phyloP scores from a whole-genome alignment of 37 sponge, comb jelly and placozoan species.

The Ephydatia muelleri region DNA sequence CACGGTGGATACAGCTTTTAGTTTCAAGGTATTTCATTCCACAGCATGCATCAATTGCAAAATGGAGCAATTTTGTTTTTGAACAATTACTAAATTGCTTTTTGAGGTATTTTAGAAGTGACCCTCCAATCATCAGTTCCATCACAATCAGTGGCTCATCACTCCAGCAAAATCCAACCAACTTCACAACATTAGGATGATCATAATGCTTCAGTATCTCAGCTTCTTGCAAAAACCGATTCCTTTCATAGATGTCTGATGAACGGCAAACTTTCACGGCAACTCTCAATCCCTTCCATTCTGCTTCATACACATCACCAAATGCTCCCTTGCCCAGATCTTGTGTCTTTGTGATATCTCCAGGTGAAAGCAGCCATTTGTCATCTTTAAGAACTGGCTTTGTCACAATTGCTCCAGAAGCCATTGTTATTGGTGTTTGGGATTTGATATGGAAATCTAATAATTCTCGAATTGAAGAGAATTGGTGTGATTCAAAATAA shows the following conservation, averaged over 20 bases:
- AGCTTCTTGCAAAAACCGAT: slow-evolving; percentile 86
- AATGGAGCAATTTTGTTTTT: slow-evolving; percentile 43
- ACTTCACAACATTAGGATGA: slow-evolving; percentile 90
- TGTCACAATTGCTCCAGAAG: slow-evolving; percentile 45
- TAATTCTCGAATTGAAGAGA: slow-evolving; percentile 49
- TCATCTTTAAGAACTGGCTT: slow-evolving; percentile 43
- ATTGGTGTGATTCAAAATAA: slow-evolving; percentile 72
- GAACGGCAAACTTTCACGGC: slow-evolving; percentile 90
- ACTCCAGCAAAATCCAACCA: slow-evolving; percentile 85
- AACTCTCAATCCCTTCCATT: slow-evolving; percentile 27
- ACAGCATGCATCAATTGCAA: slow-evolving; percentile 53
- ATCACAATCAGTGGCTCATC: slow-evolving; percentile 89
- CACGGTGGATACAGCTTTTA: slow-evolving; percentile 88
- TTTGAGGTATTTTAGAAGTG: slow-evolving; percentile 77
- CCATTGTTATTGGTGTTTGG: slow-evolving; percentile 44
- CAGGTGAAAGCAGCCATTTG: slow-evolving; percentile 52
- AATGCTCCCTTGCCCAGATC: slow-evolving; percentile 79
- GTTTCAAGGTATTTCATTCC: slow-evolving; percentile 86
- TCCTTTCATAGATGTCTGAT: slow-evolving; percentile 54
- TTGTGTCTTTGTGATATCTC: slow-evolving; percentile 18
- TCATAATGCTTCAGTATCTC: slow-evolving; percentile 91
- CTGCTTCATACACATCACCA: slow-evolving; percentile 87
- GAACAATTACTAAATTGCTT: slow-evolving; percentile 59
- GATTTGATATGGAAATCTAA: slow-evolving; percentile 54
- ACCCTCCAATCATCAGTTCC: slow-evolving; percentile 93